Evolutionary conservation across 2,888 invertebrate species (phyloP).

Genomic region (Polymixis lichenea): DNA sequence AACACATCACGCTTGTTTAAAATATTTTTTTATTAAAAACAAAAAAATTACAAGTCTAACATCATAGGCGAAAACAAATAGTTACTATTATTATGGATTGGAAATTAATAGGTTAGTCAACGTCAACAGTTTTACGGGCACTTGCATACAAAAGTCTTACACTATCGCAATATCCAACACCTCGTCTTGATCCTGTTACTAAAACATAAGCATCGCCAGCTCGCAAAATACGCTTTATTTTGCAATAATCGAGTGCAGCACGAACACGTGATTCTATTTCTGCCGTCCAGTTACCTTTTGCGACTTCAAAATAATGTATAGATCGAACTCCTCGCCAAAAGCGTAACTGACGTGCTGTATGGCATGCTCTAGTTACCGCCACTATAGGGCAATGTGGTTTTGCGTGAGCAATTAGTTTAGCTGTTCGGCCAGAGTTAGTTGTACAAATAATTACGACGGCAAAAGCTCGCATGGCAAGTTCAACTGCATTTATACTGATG

Average conservation of each 20-base stretch:
- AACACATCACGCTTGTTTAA: background rate
- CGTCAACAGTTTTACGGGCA: slow-evolving; percentile 76
- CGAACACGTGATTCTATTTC: slow-evolving; percentile 83
- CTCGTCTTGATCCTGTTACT: slow-evolving; percentile 82
- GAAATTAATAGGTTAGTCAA: slow-evolving; percentile 37
- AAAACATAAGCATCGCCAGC: slow-evolving; percentile 86
- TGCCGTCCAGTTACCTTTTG: slow-evolving; percentile 77
- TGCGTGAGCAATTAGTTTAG: slow-evolving; percentile 92
- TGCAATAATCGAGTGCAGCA: slow-evolving; percentile 85
- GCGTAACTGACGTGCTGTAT: slow-evolving; percentile 91
- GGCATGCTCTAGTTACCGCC: slow-evolving; percentile 92
- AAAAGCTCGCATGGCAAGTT: slow-evolving; percentile 81
- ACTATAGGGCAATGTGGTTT: slow-evolving; percentile 94
- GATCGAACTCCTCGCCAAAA: slow-evolving; percentile 89
- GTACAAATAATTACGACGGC: slow-evolving; percentile 93
- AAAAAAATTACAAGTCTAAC: slow-evolving; percentile 2
- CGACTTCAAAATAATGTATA: slow-evolving; percentile 87
- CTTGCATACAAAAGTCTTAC: slow-evolving; percentile 84
- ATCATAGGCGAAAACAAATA: background rate
- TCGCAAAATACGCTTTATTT: slow-evolving; percentile 82
- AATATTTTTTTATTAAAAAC: background rate
- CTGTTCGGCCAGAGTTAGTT: slow-evolving; percentile 93
- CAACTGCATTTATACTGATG: slow-evolving; percentile 83
- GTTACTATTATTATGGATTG: background rate
- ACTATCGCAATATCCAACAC: slow-evolving; percentile 86